Evolutionary conservation across 2,113 vertebrate species (phyloP).

Genomic region (Sturnus vulgaris): DNA sequence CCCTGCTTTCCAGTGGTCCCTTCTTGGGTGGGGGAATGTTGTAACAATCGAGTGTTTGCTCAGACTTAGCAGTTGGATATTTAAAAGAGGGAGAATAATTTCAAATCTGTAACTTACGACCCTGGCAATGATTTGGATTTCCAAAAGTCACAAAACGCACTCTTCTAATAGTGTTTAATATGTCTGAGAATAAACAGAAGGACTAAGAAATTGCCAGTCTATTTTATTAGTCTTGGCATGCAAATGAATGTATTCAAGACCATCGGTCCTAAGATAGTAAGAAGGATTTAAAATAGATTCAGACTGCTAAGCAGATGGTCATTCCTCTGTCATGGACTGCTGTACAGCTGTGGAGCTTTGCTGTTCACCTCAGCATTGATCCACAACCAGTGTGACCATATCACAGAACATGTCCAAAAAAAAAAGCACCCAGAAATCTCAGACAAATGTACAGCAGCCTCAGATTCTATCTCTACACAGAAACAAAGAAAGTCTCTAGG

Average conservation of each 20-base stretch:
- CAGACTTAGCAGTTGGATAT: neutral
- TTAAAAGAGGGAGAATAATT: neutral
- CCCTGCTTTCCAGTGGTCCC: neutral
- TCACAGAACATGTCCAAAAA: neutral
- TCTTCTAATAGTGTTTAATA: neutral
- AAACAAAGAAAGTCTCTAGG: neutral
- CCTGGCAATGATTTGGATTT: rapidly evolving
- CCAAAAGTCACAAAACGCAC: neutral
- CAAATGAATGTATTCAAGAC: neutral
- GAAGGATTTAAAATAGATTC: neutral
- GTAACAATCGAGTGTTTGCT: neutral
- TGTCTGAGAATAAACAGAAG: neutral
- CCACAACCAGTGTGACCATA: rapidly evolving
- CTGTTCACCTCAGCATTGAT: neutral
- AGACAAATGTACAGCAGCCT: neutral
- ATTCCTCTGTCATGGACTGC: neutral
- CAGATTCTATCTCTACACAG: neutral
- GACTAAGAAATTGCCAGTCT: neutral
- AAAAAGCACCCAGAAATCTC: neutral
- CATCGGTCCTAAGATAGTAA: neutral
- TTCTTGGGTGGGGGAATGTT: rapidly evolving
- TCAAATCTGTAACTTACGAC: neutral
- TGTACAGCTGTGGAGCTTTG: neutral
- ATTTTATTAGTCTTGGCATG: neutral
- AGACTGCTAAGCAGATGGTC: neutral